phyloP scores from a whole-genome alignment of 2,113 vertebrate species.

The Thunnus maccoyii region DNA sequence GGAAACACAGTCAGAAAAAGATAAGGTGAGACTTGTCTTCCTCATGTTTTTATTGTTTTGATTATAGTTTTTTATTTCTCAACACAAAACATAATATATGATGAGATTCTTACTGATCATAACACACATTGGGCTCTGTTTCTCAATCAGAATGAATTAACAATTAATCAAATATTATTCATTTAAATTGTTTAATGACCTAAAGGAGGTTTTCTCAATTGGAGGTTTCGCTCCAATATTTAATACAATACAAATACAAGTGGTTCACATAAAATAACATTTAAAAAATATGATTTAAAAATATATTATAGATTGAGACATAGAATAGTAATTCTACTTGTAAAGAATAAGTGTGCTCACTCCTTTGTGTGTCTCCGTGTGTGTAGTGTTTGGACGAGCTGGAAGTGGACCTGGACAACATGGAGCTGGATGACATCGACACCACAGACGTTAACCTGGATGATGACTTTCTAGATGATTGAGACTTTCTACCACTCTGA shows the following conservation, averaged over 20 bases:
- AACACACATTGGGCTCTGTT: too few species aligned
- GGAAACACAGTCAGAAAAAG: slow-evolving; percentile 61
- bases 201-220: too few species aligned
- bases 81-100: too few species aligned
- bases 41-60: background rate
- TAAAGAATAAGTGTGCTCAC: background rate
- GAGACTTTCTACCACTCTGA: slow-evolving; percentile 27
- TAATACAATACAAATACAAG: background rate
- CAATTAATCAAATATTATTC: too few species aligned
- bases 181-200: background rate
- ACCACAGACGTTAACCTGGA: slow-evolving; percentile 97
- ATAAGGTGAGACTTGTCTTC: slow-evolving; percentile 55
- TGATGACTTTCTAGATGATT: slow-evolving; percentile 91
- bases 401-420: slow-evolving; percentile 95
- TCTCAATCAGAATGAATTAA: too few species aligned
- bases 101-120: background rate
- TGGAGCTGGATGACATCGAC: slow-evolving; percentile 97
- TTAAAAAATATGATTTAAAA: too few species aligned
- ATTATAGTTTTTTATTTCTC: background rate
- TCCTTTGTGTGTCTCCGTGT: slow-evolving; percentile 1
- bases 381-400: slow-evolving; percentile 91
- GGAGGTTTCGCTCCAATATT: too few species aligned
- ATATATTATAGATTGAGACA: background rate
- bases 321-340: background rate
- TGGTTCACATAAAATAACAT: background rate